phyloP scores from a whole-genome alignment of 2,113 vertebrate genomes.

The Triplophysa dalaica region DNA sequence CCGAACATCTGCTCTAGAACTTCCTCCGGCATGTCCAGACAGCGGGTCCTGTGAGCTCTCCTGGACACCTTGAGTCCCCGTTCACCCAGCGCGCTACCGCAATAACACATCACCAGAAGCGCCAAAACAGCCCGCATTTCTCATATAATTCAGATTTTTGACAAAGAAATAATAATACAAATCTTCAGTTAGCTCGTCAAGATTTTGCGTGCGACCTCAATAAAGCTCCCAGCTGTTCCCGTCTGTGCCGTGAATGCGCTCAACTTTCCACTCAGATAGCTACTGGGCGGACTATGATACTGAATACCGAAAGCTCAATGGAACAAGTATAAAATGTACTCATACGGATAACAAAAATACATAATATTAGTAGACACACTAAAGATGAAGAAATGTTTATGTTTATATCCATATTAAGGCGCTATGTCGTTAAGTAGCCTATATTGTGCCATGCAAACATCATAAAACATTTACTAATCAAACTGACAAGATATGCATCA shows the following conservation, averaged over 20 bases:
- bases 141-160: constrained; percentile 10
- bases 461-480: too few species aligned
- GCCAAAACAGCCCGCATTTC: constrained; percentile 59
- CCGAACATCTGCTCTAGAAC: constrained; percentile 92
- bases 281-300: constrained; percentile 22
- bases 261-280: constrained; percentile 8
- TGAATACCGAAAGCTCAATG: not conserved
- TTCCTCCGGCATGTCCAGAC: constrained; percentile 87
- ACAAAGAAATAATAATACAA: not conserved
- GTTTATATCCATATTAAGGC: too few species aligned
- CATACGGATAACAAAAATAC: too few species aligned
- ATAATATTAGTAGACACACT: too few species aligned
- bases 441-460: too few species aligned
- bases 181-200: not conserved
- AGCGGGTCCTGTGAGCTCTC: constrained; percentile 75
- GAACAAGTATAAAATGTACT: not conserved
- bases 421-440: too few species aligned
- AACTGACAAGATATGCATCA: too few species aligned
- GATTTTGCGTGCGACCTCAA: not conserved
- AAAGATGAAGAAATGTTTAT: too few species aligned
- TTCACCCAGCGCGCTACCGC: constrained; percentile 45
- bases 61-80: constrained; percentile 63
- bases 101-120: constrained; percentile 56
- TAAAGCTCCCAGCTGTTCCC: not conserved
- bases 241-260: not conserved